Evolutionary conservation across 30 jellyfish, hydroid and myxozoan species (phyloP).

Genomic region (Euphysa ruthae): DNA sequence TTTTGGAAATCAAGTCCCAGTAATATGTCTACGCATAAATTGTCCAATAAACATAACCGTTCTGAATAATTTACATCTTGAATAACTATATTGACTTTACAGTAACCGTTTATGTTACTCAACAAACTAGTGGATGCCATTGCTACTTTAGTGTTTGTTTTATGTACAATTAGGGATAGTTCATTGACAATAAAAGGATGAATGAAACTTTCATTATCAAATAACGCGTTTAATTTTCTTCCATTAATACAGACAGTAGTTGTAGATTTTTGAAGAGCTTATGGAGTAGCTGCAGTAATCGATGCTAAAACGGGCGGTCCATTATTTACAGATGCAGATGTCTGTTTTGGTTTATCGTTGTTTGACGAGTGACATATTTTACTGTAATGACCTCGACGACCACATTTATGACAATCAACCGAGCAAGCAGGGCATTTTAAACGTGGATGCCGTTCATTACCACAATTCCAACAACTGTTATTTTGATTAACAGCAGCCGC

Average conservation of each 20-base stretch:
- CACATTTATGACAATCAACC: too few relatives aligned
- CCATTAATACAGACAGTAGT: constrained; percentile 20
- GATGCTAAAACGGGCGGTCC: too few relatives aligned
- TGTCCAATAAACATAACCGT: constrained; percentile 13
- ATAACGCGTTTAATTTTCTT: constrained; percentile 12
- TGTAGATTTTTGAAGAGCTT: constrained; percentile 22
- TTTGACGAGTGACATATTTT: too few relatives aligned
- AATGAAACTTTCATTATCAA: constrained; percentile 38
- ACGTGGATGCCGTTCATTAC: too few relatives aligned
- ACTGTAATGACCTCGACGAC: too few relatives aligned
- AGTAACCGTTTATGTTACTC: constrained; percentile 22
- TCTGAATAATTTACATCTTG: not conserved
- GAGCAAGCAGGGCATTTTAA: too few relatives aligned
- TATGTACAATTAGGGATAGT: constrained; percentile 13
- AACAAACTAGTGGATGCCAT: constrained; percentile 39
- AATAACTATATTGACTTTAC: constrained; percentile 7
- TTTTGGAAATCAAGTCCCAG: constrained; percentile 44
- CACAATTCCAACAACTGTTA: too few relatives aligned
- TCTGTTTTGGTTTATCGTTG: too few relatives aligned
- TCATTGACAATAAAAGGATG: constrained; percentile 9
- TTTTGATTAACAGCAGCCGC: too few relatives aligned
- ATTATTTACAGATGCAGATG: too few relatives aligned
- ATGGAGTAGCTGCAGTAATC: constrained; percentile 1
- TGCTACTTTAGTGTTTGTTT: constrained; percentile 11
- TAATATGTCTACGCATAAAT: constrained; percentile 43